Percentiles rank a stretch among this genome's conserved stretches.
Evolutionary conservation across 2,888 invertebrate genomes (phyloP).

Genomic region (Rhamnusium bicolor): DNA sequence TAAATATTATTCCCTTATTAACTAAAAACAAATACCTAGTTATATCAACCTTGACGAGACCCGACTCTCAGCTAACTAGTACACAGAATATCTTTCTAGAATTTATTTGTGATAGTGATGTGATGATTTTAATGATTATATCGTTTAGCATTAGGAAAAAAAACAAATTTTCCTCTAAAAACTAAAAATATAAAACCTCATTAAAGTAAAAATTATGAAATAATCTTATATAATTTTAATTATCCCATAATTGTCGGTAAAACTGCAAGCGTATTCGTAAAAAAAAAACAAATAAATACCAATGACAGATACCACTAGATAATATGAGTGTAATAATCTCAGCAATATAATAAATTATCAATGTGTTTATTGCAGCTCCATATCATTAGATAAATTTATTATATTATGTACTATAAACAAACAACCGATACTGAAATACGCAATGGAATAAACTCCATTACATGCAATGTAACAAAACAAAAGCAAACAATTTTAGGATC

Average conservation of each 20-base stretch:
- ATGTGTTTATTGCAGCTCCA: background rate
- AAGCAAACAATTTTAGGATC: background rate
- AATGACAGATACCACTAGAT: background rate
- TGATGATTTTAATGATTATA: too few relatives aligned
- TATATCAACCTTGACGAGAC: too few relatives aligned
- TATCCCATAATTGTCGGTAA: background rate
- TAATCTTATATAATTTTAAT: too few relatives aligned
- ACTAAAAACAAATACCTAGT: too few relatives aligned
- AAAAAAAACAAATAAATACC: background rate
- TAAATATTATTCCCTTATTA: too few relatives aligned
- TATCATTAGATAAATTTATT: background rate
- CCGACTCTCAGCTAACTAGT: too few relatives aligned
- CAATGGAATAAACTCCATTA: background rate
- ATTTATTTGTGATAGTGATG: too few relatives aligned
- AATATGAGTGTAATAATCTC: background rate
- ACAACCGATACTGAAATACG: background rate
- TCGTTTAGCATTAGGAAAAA: too few relatives aligned
- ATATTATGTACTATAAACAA: background rate
- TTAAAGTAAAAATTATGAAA: too few relatives aligned
- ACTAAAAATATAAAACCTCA: too few relatives aligned
- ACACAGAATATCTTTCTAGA: too few relatives aligned
- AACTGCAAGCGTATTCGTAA: background rate
- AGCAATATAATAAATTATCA: background rate
- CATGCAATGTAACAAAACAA: background rate
- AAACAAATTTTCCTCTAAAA: too few relatives aligned